Evolutionary conservation across 2,888 invertebrate species (phyloP).

Genomic region (Mechanitis mazaeus): DNA sequence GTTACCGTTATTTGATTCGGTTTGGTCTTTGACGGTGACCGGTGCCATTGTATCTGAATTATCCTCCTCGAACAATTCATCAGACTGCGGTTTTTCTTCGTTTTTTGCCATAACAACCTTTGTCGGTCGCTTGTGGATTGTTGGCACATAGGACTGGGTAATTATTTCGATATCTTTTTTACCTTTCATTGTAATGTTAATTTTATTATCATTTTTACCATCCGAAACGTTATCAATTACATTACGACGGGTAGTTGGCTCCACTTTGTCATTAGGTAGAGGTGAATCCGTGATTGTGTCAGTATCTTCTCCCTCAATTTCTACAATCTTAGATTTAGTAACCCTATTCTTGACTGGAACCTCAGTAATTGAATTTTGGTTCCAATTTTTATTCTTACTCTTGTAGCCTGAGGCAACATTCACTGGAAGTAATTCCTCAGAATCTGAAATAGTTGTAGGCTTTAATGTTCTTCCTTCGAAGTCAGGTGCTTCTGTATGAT

Average conservation of each 20-base stretch:
- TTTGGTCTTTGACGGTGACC: slow-evolving; percentile 31
- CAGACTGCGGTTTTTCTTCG: slow-evolving; percentile 39
- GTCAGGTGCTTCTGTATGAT: slow-evolving; percentile 48
- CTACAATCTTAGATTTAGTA: slow-evolving; percentile 53
- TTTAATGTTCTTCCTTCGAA: slow-evolving; percentile 31
- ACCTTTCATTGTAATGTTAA: slow-evolving; percentile 32
- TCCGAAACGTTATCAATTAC: slow-evolving; percentile 68
- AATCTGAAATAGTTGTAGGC: slow-evolving; percentile 52
- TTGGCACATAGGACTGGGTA: slow-evolving; percentile 61
- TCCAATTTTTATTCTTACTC: slow-evolving; percentile 66
- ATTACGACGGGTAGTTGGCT: slow-evolving; percentile 61
- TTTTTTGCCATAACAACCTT: slow-evolving; percentile 60
- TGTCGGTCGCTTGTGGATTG: slow-evolving; percentile 56
- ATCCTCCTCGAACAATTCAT: slow-evolving; percentile 30
- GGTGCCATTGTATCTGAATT: slow-evolving; percentile 30
- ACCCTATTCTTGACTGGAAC: slow-evolving; percentile 54
- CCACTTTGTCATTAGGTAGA: slow-evolving; percentile 58
- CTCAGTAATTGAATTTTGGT: slow-evolving; percentile 67
- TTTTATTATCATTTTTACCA: slow-evolving; percentile 41
- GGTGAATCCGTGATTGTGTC: slow-evolving; percentile 58
- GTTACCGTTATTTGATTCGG: slow-evolving; percentile 17
- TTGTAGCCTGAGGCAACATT: slow-evolving; percentile 58
- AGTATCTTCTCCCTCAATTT: slow-evolving; percentile 63
- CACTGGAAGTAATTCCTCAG: slow-evolving; percentile 66
- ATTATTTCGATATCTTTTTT: slow-evolving; percentile 66